Base-by-base conservation (phyloP, 1,140 invertebrate genomes). In the Drosophila leontia region DNA sequence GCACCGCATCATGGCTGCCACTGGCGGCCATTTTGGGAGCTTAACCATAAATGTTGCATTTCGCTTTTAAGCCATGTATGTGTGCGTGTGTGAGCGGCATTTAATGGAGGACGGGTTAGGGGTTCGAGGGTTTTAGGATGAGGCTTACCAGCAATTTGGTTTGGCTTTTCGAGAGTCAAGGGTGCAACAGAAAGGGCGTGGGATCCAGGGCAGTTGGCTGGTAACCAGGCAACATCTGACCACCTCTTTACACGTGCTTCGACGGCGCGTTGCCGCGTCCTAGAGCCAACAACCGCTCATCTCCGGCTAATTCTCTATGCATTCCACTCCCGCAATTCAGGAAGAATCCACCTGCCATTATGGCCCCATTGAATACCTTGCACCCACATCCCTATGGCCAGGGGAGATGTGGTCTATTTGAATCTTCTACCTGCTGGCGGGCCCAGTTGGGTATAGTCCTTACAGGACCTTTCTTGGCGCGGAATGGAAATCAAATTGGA, bases 41-140 rank as follows among this genome's bases (percentile, higher is more conserved):
- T 76, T 74, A 58, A 75, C 71, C 84, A 87, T 88, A 84, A 90
- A 88, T 88, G 85, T 88, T 88, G 72, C 80, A 88, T 88, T 80
- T 50, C 64, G 79, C 83, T 83, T 80, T 87, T 77, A 88, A 72
- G 69, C 69, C 70, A 78, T 71, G 47, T 71, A 82, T 64, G 50
- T 17, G 39, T 41, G 64, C 45, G 60, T 63, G 59, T 37, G 55
- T 34, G 44, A 48, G 47, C 47, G 47, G 37, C 32, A 41, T 39
- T 29, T 44, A 19, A 55, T 35, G 48, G 19, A 29, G 35, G 44
- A 15, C 7, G 17, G 12, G 23, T n/a, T 0, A 39, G 17, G n/a
- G 19, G 37, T 12, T 41, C 35, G 13, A 44, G 48, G 11, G 61
- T 13, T 64, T 45, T 63, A 50, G 48, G 68, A 44, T 78, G 76